These are phyloP conservation scores for Silurus aristotelis DNA, from an alignment of 2,797 vertebrate species.

Conservation along the genomic window DNA sequence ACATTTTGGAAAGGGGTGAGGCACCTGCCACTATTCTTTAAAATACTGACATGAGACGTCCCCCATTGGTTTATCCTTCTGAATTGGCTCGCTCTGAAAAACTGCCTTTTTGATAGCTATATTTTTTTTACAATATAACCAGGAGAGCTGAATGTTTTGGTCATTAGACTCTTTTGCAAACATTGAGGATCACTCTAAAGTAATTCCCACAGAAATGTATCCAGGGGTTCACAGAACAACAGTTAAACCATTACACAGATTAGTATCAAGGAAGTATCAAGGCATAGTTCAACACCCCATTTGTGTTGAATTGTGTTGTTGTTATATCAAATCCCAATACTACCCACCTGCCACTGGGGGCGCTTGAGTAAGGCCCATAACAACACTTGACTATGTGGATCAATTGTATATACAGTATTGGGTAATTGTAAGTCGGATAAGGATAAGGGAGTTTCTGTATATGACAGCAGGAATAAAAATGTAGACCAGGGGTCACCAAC, in stretches of 20 bases:
- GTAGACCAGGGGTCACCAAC: no score
- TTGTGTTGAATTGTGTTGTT: not conserved
- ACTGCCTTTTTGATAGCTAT: not conserved
- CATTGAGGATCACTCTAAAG: no score
- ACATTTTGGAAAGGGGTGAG: not conserved
- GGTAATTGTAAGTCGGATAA: no score
- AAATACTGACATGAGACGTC: not conserved
- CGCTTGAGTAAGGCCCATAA: no score
- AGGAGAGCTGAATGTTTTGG: no score
- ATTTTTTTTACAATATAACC: not conserved
- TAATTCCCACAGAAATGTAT: not conserved
- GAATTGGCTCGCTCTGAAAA: not conserved
- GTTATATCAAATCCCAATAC: no score
- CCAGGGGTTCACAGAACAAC: not conserved
- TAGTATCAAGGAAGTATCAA: not conserved
- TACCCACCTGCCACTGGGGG: no score
- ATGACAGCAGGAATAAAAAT: no score
- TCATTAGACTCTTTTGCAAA: no score
- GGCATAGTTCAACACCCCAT: not conserved
- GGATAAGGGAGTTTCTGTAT: no score
- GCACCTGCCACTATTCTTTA: not conserved
- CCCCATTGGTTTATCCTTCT: not conserved
- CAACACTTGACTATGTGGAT: no score
- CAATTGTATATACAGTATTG: no score
- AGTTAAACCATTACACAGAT: not conserved